These are phyloP conservation scores for Bellardia pandia DNA, from an alignment of 2,888 invertebrate genomes.

Conservation along the genomic window DNA sequence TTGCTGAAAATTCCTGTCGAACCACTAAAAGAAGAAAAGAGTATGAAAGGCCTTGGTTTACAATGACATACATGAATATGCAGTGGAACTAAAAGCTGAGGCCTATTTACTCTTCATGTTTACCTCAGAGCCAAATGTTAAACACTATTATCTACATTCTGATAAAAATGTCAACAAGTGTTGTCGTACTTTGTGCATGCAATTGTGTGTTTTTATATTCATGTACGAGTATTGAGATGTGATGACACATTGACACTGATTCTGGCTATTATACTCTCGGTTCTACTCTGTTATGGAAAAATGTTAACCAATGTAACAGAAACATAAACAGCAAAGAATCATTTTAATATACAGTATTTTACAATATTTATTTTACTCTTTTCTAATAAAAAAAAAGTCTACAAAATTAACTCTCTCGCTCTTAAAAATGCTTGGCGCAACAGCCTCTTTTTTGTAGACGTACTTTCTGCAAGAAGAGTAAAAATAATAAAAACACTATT, in stretches of 20 bases:
- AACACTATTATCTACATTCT: conserved; percentile 49
- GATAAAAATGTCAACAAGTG: conserved; percentile 63
- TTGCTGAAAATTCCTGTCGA: no score
- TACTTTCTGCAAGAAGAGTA: background rate
- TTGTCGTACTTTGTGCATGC: conserved; percentile 26
- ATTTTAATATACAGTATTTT: background rate
- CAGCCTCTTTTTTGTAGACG: background rate
- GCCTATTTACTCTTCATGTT: no score
- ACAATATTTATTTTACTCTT: conserved; percentile 9
- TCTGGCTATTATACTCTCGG: conserved; percentile 27
- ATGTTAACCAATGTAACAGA: background rate
- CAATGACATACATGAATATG: no score
- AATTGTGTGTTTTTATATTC: background rate
- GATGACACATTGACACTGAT: conserved; percentile 67
- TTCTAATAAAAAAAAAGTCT: background rate
- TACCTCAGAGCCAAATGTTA: conserved; percentile 6
- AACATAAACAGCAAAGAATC: background rate
- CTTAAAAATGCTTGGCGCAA: background rate
- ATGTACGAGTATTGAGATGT: conserved; percentile 27
- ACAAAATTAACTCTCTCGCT: background rate
- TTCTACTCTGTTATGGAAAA: background rate
- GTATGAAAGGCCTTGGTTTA: no score
- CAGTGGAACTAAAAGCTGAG: no score
- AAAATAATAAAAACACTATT: conserved; percentile 18
- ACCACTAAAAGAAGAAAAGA: no score